These are phyloP conservation scores for Ifrita kowaldi DNA, from an alignment of 2,113 vertebrate species.

Conservation along the genomic window DNA sequence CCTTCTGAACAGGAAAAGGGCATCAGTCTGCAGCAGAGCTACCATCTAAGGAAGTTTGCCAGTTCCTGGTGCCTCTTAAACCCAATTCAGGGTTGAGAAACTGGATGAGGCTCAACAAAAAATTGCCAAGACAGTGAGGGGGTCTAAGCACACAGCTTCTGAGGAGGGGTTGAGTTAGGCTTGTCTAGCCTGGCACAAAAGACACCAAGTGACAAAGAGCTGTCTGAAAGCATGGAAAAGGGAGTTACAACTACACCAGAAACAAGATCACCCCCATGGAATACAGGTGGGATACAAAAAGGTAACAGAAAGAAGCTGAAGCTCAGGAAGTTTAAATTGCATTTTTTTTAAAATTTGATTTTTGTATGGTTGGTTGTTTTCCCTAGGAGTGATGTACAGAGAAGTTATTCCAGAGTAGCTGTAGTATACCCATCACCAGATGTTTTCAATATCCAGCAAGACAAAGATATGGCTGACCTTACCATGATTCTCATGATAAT, in stretches of 20 bases:
- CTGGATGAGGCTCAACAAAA: neutral
- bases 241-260: neutral
- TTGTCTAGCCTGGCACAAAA: neutral
- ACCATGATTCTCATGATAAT: neutral
- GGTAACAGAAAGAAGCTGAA: neutral
- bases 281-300: neutral
- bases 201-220: neutral
- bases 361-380: neutral
- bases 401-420: neutral
- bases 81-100: neutral
- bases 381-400: neutral
- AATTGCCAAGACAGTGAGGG: fast-evolving
- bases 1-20: neutral
- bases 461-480: neutral
- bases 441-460: neutral
- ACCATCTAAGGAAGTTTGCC: neutral
- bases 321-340: neutral
- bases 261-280: neutral
- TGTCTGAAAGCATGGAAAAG: neutral
- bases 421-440: neutral
- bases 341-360: neutral
- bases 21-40: neutral
- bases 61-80: neutral
- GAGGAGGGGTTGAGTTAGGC: neutral
- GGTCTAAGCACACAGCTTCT: neutral